Conservation (phyloP, 2,113 vertebrate species). For the Anoura caudifer region DNA sequence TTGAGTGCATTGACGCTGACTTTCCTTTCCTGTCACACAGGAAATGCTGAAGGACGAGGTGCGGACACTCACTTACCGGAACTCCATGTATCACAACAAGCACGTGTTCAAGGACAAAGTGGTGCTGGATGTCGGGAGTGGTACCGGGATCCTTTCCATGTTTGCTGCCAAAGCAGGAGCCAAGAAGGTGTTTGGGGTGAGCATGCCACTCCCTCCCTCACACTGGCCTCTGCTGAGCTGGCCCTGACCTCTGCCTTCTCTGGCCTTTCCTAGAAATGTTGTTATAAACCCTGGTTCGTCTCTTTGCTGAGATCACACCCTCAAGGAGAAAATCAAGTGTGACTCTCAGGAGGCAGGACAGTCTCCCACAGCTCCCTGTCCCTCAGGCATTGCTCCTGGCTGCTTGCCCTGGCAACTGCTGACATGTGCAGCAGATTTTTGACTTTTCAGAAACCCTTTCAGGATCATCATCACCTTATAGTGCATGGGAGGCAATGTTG, state of each 20-base stretch:
- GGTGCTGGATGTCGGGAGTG: constrained; percentile 98
- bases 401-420: neutral
- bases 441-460: neutral
- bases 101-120: constrained; percentile 98
- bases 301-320: neutral
- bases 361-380: neutral
- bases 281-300: too few species aligned
- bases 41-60: constrained; percentile 99
- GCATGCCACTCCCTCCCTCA: constrained; percentile 34
- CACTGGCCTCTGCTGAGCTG: accelerated
- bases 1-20: accelerated
- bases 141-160: constrained; percentile 98
- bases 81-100: constrained; percentile 99
- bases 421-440: neutral
- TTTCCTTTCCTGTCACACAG: constrained; percentile 75
- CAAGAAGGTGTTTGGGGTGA: constrained; percentile 97
- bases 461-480: neutral
- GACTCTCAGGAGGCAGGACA: neutral
- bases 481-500: neutral
- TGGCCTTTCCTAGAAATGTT: neutral
- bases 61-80: constrained; percentile 96
- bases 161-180: constrained; percentile 98
- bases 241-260: neutral
- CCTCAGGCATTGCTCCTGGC: neutral
- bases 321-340: neutral